Evolutionary conservation across 1,140 invertebrate species (phyloP).

Genomic region (Heliconius congener): DNA sequence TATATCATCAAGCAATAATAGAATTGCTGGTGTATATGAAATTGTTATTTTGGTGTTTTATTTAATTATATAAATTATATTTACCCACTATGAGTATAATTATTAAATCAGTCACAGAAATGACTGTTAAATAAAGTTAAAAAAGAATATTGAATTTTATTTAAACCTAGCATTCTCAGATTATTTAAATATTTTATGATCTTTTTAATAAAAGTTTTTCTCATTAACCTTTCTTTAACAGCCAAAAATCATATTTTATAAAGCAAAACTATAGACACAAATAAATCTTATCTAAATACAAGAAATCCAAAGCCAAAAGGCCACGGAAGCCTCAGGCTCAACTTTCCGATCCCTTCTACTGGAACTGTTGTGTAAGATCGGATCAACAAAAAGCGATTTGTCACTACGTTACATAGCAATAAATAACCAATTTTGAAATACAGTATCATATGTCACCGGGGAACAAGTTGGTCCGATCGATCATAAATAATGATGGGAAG

Average conservation of each 20-base stretch:
- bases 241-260: neutral
- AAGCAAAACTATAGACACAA: neutral
- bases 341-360: neutral
- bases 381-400: conserved; percentile 32
- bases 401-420: conserved; percentile 33
- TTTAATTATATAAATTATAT: too few species aligned
- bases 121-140: neutral
- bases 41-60: too few species aligned
- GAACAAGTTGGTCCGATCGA: conserved; percentile 37
- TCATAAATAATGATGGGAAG: conserved; percentile 41
- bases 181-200: neutral
- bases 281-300: neutral
- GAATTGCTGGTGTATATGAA: too few species aligned
- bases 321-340: conserved; percentile 1
- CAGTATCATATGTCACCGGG: conserved; percentile 41
- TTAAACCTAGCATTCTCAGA: too few species aligned
- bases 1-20: neutral
- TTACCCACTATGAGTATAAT: too few species aligned
- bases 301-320: conserved; percentile 7
- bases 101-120: too few species aligned
- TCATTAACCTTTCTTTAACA: neutral
- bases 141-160: too few species aligned
- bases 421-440: conserved; percentile 49
- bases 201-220: neutral
- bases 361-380: conserved; percentile 15